Evolutionary conservation across 2,888 invertebrate genomes (phyloP), one percentile per base, ranked within the genome.

Genomic region (Anticlea derivata): DNA sequence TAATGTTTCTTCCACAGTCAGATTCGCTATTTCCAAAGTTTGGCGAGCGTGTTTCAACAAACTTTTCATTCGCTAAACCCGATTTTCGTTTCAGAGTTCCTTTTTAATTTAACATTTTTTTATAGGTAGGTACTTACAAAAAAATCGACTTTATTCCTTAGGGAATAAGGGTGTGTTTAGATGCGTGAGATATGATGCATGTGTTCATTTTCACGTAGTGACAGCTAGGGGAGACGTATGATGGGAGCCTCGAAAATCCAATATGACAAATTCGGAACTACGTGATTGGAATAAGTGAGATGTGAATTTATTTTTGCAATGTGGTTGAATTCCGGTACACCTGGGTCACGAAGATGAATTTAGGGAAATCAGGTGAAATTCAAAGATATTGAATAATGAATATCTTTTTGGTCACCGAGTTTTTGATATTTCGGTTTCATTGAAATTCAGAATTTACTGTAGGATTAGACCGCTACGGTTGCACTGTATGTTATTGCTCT

Each of bases 251-350:
- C 73, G 79, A 81, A 88, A 89, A 89, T 90, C 89, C 89, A 90
- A 90, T 90, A 90, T 90, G 89, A 89, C 89, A 90, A 90, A 89
- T 90, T 90, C 84, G 83, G 81, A 78, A 80, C 78, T 81, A 89
- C 89, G 89, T 90, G 89, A 87, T 86, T 84, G 83, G 89, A 89
- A 89, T 90, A 80, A 82, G 74, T 77, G 75, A 64, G 73, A 76
- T 70, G 70, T 56, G 78, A 82, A 83, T 87, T 82, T 86, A 81
- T 86, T 86, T 82, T 80, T 73, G 73, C 75, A 63, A 63, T 69
- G 63, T 63, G 67, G 64, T 60, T 69, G 65, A 64, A 70, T 73
- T 61, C 58, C 35, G 58, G 56, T 63, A 61, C 79, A 79, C 79
- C 79, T 79, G 79, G 51, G 70, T 68, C 68, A 65, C 65, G 65